Evolutionary conservation across 2,888 invertebrate genomes (phyloP).

Genomic region (Hyppa rectilinea): DNA sequence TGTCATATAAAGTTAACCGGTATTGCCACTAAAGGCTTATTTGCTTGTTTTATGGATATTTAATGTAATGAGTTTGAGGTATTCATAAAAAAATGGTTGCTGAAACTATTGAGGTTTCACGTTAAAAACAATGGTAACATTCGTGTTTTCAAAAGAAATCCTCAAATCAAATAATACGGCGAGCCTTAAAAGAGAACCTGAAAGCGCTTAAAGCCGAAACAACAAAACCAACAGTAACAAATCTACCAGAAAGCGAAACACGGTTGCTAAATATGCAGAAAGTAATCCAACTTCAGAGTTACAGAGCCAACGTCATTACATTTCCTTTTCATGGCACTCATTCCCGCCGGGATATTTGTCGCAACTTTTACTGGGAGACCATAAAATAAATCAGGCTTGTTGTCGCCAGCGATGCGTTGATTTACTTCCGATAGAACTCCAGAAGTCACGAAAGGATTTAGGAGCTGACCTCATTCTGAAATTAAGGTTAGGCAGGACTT

Average conservation of each 20-base stretch:
- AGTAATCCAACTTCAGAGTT: conserved; percentile 45
- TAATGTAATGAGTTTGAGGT: conserved; percentile 6
- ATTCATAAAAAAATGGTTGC: neutral
- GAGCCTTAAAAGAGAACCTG: neutral
- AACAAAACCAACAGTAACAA: conserved; percentile 18
- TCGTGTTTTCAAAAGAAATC: neutral
- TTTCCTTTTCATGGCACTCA: conserved; percentile 49
- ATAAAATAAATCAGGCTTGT: conserved; percentile 62
- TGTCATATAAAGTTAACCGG: conserved; percentile 6
- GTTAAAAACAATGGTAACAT: no score
- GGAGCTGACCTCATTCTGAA: conserved; percentile 16
- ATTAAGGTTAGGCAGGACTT: conserved; percentile 1
- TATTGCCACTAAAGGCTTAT: conserved; percentile 4
- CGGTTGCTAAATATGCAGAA: conserved; percentile 35
- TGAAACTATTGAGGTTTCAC: neutral
- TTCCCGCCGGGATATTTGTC: conserved; percentile 44
- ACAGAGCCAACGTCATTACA: conserved; percentile 43
- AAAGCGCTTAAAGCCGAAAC: neutral
- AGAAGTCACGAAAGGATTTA: conserved; percentile 30
- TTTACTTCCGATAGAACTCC: conserved; percentile 37
- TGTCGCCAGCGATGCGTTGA: conserved; percentile 56
- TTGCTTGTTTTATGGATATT: neutral
- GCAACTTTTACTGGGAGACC: conserved; percentile 44
- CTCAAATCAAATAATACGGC: neutral
- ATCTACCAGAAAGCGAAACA: conserved; percentile 9